A percentile compares a stretch with the other conserved stretches of the same genome.
phyloP scores from a whole-genome alignment of 1,140 invertebrate genomes.

The Drosophila bocqueti region DNA sequence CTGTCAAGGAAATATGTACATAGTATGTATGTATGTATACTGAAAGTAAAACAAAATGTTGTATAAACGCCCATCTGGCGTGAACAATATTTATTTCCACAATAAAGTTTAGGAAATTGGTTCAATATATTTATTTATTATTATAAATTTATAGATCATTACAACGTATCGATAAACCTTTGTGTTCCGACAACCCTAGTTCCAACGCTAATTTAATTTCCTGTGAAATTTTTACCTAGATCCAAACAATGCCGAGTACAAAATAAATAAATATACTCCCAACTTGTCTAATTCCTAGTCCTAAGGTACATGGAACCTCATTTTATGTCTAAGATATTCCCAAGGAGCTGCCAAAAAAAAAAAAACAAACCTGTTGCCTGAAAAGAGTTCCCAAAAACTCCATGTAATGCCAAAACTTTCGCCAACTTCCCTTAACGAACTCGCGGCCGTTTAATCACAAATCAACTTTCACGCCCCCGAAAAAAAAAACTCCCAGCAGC shows the following conservation, averaged over 20 bases:
- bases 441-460: slow-evolving; percentile 36
- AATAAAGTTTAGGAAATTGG: too few relatives aligned
- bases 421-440: slow-evolving; percentile 48
- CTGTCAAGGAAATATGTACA: too few relatives aligned
- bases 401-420: slow-evolving; percentile 31
- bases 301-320: not conserved
- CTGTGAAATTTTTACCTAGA: not conserved
- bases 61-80: too few relatives aligned
- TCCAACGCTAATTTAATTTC: not conserved
- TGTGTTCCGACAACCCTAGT: not conserved
- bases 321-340: not conserved
- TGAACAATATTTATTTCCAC: too few relatives aligned
- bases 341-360: slow-evolving; percentile 4
- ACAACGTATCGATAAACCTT: not conserved
- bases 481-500: slow-evolving; percentile 15
- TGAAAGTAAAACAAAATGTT: too few relatives aligned
- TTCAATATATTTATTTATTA: too few relatives aligned
- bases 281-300: not conserved
- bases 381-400: slow-evolving; percentile 28
- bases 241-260: too few relatives aligned
- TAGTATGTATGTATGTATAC: too few relatives aligned
- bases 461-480: slow-evolving; percentile 54
- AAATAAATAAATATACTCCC: not conserved
- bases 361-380: slow-evolving; percentile 37
- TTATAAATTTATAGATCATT: not conserved